A percentile compares a stretch with the other conserved stretches of the same genome.
Conservation (phyloP, 2,888 invertebrate species). For the Dolomedes plantarius region DNA sequence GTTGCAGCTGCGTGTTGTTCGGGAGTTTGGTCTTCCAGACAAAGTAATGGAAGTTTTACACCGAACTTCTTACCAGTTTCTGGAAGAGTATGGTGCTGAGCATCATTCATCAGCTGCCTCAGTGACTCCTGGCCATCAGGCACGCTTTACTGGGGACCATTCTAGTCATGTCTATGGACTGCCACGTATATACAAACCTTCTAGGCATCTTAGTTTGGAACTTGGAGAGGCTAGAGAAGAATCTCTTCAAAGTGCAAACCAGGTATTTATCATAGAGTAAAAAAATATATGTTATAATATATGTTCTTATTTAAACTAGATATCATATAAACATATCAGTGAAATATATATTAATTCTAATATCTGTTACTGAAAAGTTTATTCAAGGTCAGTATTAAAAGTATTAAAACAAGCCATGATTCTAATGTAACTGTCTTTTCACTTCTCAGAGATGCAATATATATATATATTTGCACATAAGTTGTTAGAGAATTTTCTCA, state of each 20-base stretch:
- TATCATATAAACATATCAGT: too few species aligned
- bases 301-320: too few species aligned
- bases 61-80: slow-evolving; percentile 64
- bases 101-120: slow-evolving; percentile 35
- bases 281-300: too few species aligned
- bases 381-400: too few species aligned
- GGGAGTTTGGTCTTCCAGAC: slow-evolving; percentile 96
- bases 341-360: too few species aligned
- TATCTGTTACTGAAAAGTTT: too few species aligned
- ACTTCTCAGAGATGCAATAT: too few species aligned
- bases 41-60: slow-evolving; percentile 85
- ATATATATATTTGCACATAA: too few species aligned
- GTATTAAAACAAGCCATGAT: too few species aligned
- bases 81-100: slow-evolving; percentile 57
- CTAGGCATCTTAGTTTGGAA: slow-evolving; percentile 60
- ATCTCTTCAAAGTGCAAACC: slow-evolving; percentile 43
- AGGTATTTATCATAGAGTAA: too few species aligned
- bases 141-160: slow-evolving; percentile 64
- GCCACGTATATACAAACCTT: slow-evolving; percentile 59
- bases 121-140: slow-evolving; percentile 40
- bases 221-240: slow-evolving; percentile 61
- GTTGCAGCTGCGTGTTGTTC: slow-evolving; percentile 90
- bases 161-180: slow-evolving; percentile 66
- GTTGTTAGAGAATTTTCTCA: too few species aligned
- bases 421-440: too few species aligned